Conservation (phyloP, 2,888 invertebrate genomes). For the Xylota segnis region DNA sequence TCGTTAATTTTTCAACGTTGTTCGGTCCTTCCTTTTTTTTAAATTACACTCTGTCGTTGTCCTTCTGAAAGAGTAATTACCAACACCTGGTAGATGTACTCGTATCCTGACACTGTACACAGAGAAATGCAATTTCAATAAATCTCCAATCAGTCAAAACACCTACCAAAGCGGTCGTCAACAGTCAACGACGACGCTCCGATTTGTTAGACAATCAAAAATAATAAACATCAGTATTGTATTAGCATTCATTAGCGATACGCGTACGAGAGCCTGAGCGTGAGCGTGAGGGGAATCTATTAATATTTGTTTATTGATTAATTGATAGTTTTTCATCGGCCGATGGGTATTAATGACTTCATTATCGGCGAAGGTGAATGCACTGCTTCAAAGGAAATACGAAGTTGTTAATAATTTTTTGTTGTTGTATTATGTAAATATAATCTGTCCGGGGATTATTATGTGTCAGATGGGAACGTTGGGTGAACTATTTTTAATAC, state of each 20-base stretch:
- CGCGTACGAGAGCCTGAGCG: too few relatives aligned
- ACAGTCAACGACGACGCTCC: neutral
- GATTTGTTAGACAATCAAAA: neutral
- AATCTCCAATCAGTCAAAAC: neutral
- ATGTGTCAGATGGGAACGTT: neutral
- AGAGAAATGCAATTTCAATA: neutral
- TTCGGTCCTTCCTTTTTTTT: neutral
- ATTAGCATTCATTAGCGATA: conserved; percentile 25
- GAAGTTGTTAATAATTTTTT: conserved; percentile 15
- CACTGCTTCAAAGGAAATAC: conserved; percentile 11
- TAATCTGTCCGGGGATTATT: neutral
- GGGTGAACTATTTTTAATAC: conserved; percentile 39
- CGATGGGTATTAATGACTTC: conserved; percentile 50
- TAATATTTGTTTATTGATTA: conserved; percentile 45
- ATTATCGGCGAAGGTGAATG: conserved; percentile 48
- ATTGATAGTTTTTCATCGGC: conserved; percentile 42
- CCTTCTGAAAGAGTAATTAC: conserved; percentile 37
- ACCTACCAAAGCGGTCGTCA: conserved; percentile 1
- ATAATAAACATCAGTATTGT: neutral
- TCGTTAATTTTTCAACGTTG: conserved; percentile 36
- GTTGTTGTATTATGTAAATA: conserved; percentile 34
- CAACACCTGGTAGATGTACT: conserved; percentile 32
- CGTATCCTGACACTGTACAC: neutral
- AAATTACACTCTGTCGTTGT: conserved; percentile 22
- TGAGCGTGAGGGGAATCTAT: neutral